Evolutionary conservation across 2,797 vertebrate species (phyloP), one percentile per base, ranked within the genome.

Genomic region (Crypturellus tataupa): DNA sequence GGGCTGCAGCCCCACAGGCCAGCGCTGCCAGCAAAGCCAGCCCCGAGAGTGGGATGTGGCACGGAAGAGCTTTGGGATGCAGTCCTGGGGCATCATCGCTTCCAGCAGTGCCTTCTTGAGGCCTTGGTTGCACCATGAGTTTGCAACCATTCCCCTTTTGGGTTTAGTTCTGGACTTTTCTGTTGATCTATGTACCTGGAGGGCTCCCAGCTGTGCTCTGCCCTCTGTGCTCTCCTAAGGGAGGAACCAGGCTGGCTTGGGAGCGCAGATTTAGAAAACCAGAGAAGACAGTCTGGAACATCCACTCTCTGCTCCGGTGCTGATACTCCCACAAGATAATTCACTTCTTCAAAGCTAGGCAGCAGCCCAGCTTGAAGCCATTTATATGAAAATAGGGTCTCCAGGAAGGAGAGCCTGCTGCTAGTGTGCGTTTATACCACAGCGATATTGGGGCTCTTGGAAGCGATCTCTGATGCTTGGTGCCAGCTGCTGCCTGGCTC

Each of bases 31-130:
- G 49, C 65, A 47, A 68, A 64, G 20, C 29, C 2, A 1, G 47
- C 9, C 31, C 27, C 4, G 69, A 3, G 35, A 7, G 12, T 3
- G 2, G 53, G 64, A 24, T 0, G 2, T 47, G 42, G 4, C 40
- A 49, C 59, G 1, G 1, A 6, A 21, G 63, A 49, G 59, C 42
- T 7, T 10, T 4, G n/a, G 62, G 49, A 10, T 9, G 3, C 1
- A 1, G 18, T 2, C 10, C 4, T 29, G 47, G 40, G 62, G 33
- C 29, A 19, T 35, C 27, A 1, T 14, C 29, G 53, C 33, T 80
- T 31, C 58, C 25, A 31, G 56, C 24, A 25, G 18, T 27, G 37
- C 25, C 4, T 37, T 33, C 78, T 29, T 9, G 62, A 39, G 49
- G 42, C 49, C 49, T 55, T 40, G 63, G 19, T 9, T 70, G 51